Evolutionary conservation across 2,113 vertebrate species (phyloP).

Genomic region (Pimephales promelas): DNA sequence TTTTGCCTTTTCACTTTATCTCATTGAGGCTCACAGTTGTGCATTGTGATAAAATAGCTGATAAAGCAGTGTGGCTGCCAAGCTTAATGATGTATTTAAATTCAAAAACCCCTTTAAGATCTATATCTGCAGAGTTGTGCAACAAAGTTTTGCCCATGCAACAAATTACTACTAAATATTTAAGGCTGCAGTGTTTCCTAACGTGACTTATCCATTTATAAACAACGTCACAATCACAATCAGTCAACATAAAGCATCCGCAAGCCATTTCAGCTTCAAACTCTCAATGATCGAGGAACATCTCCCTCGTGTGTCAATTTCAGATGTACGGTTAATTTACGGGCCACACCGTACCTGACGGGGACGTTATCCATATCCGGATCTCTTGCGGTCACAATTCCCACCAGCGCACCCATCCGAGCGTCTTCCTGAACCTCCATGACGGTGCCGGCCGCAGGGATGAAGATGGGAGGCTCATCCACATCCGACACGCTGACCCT

Average conservation of each 20-base stretch:
- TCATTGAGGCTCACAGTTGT: conserved; percentile 6
- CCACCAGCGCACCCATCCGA: conserved; percentile 86
- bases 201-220: background rate
- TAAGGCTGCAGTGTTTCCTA: background rate
- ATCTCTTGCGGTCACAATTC: conserved; percentile 88
- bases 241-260: background rate
- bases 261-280: background rate
- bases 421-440: conserved; percentile 96
- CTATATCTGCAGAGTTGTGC: conserved; percentile 2
- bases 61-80: conserved; percentile 19
- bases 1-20: conserved; percentile 23
- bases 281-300: background rate
- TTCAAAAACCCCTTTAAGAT: background rate
- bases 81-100: conserved; percentile 26
- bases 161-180: conserved; percentile 29
- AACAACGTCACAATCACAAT: background rate
- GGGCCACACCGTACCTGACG: conserved; percentile 80
- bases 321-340: background rate
- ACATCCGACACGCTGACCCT: conserved; percentile 87
- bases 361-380: conserved; percentile 89
- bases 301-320: background rate
- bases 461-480: conserved; percentile 92
- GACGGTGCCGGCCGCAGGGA: conserved; percentile 76
- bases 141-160: conserved; percentile 11
- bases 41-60: conserved; percentile 43